These are phyloP conservation scores for Anguilla marmorata DNA, from an alignment of 2,797 vertebrate genomes.

Conservation along the genomic window DNA sequence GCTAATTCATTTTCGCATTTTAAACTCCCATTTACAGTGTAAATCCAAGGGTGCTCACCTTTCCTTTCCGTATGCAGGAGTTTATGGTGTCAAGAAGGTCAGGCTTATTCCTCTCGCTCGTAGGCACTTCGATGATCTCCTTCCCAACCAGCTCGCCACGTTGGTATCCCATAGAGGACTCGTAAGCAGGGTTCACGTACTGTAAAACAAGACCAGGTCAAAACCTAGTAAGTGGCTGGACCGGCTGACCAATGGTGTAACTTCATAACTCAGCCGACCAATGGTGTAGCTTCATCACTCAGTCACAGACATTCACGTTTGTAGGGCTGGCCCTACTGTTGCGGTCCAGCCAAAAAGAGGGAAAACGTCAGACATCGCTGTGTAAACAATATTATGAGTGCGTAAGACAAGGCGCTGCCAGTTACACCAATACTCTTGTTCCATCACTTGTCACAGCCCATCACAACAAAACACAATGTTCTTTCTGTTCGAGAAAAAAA, in stretches of 20 bases:
- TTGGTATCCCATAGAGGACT: conserved; percentile 93
- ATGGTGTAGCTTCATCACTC: too few species aligned
- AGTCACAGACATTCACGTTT: too few species aligned
- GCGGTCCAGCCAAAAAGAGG: not conserved
- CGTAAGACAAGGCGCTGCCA: conserved; percentile 26
- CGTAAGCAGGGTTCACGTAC: conserved; percentile 97
- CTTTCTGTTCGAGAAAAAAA: conserved; percentile 40
- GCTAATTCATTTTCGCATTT: not conserved
- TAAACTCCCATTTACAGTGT: not conserved
- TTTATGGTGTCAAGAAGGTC: conserved; percentile 95
- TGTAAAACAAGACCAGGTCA: conserved; percentile 53
- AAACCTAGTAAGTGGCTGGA: not conserved
- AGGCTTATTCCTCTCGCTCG: conserved; percentile 93
- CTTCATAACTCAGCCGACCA: too few species aligned
- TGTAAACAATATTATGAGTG: conserved; percentile 6
- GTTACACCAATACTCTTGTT: conserved; percentile 27
- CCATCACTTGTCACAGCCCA: conserved; percentile 28
- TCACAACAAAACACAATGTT: conserved; percentile 33
- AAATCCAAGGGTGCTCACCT: conserved; percentile 75
- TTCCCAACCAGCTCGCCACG: conserved; percentile 92
- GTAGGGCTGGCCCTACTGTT: too few species aligned
- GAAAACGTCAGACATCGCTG: not conserved
- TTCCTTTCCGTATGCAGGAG: conserved; percentile 92
- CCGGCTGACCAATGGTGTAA: too few species aligned
- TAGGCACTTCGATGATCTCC: conserved; percentile 93